Base-by-base conservation (phyloP, 2,113 vertebrate species). In the Corydoras maculifer region DNA sequence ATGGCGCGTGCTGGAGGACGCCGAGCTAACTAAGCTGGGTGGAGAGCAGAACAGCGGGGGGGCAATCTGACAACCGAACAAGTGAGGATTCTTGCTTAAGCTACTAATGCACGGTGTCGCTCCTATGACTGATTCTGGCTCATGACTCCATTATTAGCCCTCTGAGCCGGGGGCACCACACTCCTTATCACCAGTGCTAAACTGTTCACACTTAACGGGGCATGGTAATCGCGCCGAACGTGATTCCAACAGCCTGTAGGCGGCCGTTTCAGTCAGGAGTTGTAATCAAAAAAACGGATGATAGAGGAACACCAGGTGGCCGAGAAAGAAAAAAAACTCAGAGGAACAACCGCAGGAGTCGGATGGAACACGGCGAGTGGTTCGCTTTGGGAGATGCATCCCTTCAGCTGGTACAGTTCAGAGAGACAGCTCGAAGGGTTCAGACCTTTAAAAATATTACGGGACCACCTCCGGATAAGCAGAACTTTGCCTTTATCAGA, bases 171-270 rank as follows among this genome's bases (percentile, higher is more conserved):
- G 64, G 65, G 51, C 65, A 67, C 35, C 14, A 9, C 18, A 35
- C 14, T 74, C 79, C 83, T 83, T 82, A 87, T 83, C 81, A 80
- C 73, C 76, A 80, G 81, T 81, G 78, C 80, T 81, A 86, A 87
- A 83, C 77, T 72, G 77, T 83, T 85, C 83, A 86, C 86, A 86
- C 81, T 82, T 79, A 82, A 83, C 79, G 79, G 77, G 79, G 85
- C 77, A 83, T 49, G 54, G 79, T 84, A 85, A 87, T 86, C 61
- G 75, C 78, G 81, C 82, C 81, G 86, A 80, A 77, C 79, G 86
- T 86, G 83, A 88, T 82, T 83, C 78, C 82, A 80, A 71, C 55
- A 64, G 79, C 78, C 64, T 72, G 77, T 65, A 55, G 62, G 68
- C 67, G 68, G 31, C 54, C 59, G 11, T 10, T 65, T 65, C 48